Evolutionary conservation across 1,140 invertebrate species (phyloP).

Genomic region (Calephelis nemesis): DNA sequence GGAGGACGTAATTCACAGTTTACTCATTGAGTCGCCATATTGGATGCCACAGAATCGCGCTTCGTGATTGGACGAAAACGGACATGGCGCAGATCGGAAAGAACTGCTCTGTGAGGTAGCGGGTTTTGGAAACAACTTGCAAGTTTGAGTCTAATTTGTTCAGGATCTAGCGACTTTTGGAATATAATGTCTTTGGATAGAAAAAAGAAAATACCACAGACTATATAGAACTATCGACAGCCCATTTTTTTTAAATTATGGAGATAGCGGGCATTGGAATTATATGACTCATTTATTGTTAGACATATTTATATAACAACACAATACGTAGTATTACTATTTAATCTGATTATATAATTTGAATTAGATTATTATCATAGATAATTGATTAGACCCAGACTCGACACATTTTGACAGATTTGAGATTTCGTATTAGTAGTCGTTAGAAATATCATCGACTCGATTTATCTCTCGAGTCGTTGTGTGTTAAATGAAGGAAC

Average conservation of each 20-base stretch:
- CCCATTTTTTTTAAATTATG: slow-evolving; percentile 2
- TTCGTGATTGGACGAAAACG: slow-evolving; percentile 7
- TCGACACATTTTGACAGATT: too few relatives aligned
- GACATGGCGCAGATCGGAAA: slow-evolving; percentile 7
- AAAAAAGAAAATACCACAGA: slow-evolving; percentile 7
- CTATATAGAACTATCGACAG: slow-evolving; percentile 13
- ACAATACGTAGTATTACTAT: too few relatives aligned
- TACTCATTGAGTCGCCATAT: slow-evolving; percentile 8
- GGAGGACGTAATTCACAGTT: slow-evolving; percentile 4
- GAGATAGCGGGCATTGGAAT: too few relatives aligned
- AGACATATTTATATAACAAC: too few relatives aligned
- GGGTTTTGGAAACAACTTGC: slow-evolving; percentile 5
- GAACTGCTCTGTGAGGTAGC: slow-evolving; percentile 5
- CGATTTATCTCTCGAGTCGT: too few relatives aligned
- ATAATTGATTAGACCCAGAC: too few relatives aligned
- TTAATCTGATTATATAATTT: too few relatives aligned
- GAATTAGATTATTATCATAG: too few relatives aligned
- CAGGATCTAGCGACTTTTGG: slow-evolving; percentile 9
- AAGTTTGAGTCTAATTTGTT: slow-evolving; percentile 14
- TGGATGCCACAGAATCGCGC: slow-evolving; percentile 11
- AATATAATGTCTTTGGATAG: slow-evolving; percentile 8
- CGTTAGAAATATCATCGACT: too few relatives aligned
- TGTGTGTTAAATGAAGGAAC: too few relatives aligned
- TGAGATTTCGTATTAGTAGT: too few relatives aligned
- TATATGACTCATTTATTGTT: too few relatives aligned